Conservation (phyloP, 1,140 invertebrate genomes). For the Caenorhabditis inopinata region DNA sequence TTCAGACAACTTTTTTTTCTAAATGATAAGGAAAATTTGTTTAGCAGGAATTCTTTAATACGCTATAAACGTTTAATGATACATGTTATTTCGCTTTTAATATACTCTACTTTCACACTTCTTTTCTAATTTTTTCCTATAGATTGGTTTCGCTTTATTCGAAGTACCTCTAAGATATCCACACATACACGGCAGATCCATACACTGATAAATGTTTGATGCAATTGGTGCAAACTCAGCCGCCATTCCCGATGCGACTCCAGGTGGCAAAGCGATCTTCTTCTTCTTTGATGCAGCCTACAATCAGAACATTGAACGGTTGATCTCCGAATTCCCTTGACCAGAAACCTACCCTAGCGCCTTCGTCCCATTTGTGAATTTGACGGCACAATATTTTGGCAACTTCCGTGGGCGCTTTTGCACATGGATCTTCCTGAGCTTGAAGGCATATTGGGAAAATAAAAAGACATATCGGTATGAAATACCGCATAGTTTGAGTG, state of each 20-base stretch:
- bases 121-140: background rate
- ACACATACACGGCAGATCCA: slow-evolving; percentile 49
- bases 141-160: background rate
- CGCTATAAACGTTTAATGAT: too few species aligned
- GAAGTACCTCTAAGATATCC: slow-evolving; percentile 45
- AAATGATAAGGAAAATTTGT: too few species aligned
- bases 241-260: slow-evolving; percentile 38
- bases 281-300: slow-evolving; percentile 41
- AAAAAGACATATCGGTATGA: background rate
- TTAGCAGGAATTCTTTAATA: too few species aligned
- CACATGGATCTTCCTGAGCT: slow-evolving; percentile 42
- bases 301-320: background rate
- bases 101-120: too few species aligned
- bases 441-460: background rate
- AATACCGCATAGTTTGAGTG: background rate
- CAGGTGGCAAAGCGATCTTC: slow-evolving; percentile 47
- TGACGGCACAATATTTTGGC: slow-evolving; percentile 59
- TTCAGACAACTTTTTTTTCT: background rate
- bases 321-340: slow-evolving; percentile 2
- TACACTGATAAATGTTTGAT: slow-evolving; percentile 48
- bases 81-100: too few species aligned
- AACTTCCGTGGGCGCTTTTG: slow-evolving; percentile 52
- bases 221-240: slow-evolving; percentile 52
- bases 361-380: slow-evolving; percentile 59
- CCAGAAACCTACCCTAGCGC: slow-evolving; percentile 51